Percentiles rank a stretch among this genome's conserved stretches.
Conservation (phyloP, 2,888 invertebrate genomes). For the Aleiodes testaceus region DNA sequence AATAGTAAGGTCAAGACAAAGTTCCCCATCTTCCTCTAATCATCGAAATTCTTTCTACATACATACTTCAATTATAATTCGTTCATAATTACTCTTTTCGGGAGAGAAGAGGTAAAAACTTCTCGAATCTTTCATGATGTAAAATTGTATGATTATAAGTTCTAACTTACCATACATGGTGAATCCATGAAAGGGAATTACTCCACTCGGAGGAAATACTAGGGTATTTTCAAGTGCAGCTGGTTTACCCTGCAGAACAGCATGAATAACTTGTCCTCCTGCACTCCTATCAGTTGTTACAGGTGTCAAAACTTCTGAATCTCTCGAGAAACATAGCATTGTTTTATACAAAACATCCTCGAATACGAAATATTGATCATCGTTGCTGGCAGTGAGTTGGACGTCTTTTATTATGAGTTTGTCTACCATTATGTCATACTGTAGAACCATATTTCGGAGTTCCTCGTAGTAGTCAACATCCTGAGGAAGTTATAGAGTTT, state of each 20-base stretch:
- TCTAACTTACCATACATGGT: constrained; percentile 91
- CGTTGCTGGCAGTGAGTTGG: constrained; percentile 95
- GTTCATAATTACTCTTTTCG: too few relatives aligned
- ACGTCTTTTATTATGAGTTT: constrained; percentile 97
- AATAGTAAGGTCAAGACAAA: too few relatives aligned
- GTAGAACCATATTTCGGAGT: constrained; percentile 86
- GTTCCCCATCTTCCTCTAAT: too few relatives aligned
- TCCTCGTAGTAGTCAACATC: constrained; percentile 84
- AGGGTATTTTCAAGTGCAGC: constrained; percentile 81
- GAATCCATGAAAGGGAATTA: constrained; percentile 97
- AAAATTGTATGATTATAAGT: not conserved
- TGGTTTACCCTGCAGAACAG: constrained; percentile 83
- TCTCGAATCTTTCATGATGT: too few relatives aligned
- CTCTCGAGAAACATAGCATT: constrained; percentile 93
- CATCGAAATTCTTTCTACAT: too few relatives aligned
- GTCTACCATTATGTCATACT: constrained; percentile 94
- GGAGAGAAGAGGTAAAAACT: too few relatives aligned
- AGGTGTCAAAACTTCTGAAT: constrained; percentile 84
- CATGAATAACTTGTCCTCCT: constrained; percentile 80
- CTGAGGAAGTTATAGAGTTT: constrained; percentile 71
- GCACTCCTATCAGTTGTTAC: constrained; percentile 77
- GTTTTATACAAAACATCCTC: constrained; percentile 96
- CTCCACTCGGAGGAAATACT: constrained; percentile 93
- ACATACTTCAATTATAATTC: too few relatives aligned
- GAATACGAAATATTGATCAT: constrained; percentile 98